Base-by-base conservation (phyloP, 2,888 invertebrate species). In the Epirrhoe tristata region DNA sequence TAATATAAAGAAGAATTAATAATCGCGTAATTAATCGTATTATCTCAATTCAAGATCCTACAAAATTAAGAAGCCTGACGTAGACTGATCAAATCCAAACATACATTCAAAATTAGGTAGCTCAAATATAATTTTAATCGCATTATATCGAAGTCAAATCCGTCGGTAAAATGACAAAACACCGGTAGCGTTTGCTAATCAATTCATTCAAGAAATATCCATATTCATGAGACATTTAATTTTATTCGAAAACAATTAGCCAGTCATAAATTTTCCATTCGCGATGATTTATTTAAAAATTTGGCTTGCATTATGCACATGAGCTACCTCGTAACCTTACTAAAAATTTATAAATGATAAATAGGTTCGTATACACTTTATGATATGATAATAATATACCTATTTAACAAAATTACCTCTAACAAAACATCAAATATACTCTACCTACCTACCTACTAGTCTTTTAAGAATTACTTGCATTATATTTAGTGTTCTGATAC, bases 171-270 rank as follows among this genome's bases (percentile, higher is more conserved):
- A 5, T 43, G 10, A 43, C 43, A n/a, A 8, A 36, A 36, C n/a
- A 14, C 31, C 36, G 55, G 55, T 17, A 34, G n/a, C 46, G n/a
- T 43, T 39, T 62, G 10, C 50, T 10, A 48, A 56, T 56, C 36
- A 39, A 55, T 39, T 43, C 17, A 63, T 55, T 55, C 24, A 55
- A 51, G 10, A 51, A 56, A 63, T 63, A 8, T 50, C 31, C 56
- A 56, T 63, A 63, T 57, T 48, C 12, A 63, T 50, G 48, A 12
- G 32, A n/a, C 7, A 36, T 56, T 62, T n/a, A n/a, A n/a, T n/a
- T n/a, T n/a, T 48, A 56, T 50, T 63, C 39, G 39, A 57, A 65
- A 66, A 61, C 53, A 48, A 60, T 60, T 66, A 57, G 52, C 57
- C 34, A 53, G 61, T 52, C 61, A 57, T 61, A 52, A 36, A 52